A percentile compares a stretch with the other conserved stretches of the same genome.
Evolutionary conservation across 2,797 vertebrate species (phyloP).

Genomic region (Mormyrops attenuatus): DNA sequence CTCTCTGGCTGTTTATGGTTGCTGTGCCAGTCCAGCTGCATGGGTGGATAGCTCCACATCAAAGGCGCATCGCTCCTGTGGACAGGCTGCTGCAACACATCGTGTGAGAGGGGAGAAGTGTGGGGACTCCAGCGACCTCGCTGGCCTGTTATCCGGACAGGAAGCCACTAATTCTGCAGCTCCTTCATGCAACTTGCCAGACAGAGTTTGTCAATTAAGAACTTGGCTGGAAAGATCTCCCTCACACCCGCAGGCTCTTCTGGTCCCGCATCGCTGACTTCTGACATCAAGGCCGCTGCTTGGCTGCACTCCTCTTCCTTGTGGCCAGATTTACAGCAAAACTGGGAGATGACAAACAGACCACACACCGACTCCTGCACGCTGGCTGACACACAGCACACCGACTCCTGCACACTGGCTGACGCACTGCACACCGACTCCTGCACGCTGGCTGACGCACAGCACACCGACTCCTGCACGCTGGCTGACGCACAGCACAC

Average conservation of each 20-base stretch:
- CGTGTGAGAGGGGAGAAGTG: neutral
- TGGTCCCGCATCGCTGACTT: neutral
- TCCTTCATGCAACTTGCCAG: neutral
- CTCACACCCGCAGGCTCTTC: neutral
- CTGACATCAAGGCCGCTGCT: neutral
- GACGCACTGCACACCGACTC: too few species aligned
- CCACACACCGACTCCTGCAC: neutral
- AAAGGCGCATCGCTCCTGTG: neutral
- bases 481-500: too few species aligned
- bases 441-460: neutral
- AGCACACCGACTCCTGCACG: neutral
- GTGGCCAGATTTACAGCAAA: neutral
- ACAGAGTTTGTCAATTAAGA: neutral
- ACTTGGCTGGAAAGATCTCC: neutral
- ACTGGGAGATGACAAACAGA: neutral
- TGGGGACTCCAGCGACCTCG: neutral
- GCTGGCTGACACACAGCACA: neutral
- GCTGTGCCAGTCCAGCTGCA: neutral
- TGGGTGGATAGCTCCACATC: neutral
- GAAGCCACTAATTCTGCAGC: neutral
- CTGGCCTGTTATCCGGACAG: neutral
- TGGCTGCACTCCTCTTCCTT: neutral
- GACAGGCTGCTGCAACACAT: neutral
- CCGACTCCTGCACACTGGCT: neutral
- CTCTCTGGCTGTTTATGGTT: neutral